Evolutionary conservation across 2,113 vertebrate genomes (phyloP), one percentile per base, ranked within the genome.

Genomic region (Hipposideros armiger): DNA sequence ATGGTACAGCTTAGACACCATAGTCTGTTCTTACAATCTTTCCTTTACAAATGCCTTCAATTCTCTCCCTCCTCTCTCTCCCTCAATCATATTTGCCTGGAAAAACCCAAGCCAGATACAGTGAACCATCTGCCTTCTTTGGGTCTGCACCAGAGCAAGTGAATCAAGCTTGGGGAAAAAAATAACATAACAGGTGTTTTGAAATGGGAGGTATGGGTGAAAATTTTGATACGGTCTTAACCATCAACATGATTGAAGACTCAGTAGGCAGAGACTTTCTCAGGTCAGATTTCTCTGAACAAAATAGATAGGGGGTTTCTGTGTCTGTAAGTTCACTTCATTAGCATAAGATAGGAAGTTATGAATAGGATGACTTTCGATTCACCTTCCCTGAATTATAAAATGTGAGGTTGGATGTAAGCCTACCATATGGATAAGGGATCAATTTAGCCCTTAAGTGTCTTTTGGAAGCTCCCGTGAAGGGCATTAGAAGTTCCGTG

Each of bases 391-490:
- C 70, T 56, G 74, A 83, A 93, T 96, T 93, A 96, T 87, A 94
- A 97, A 96, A 94, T 69, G 78, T 76, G 83, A 96, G 86, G 89
- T 40, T 97, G 74, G 69, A 96, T 95, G 89, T 90, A 95, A 95
- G 74, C 22, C 83, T 91, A 94, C 91, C 97, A 97, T 96, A 98
- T 97, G 97, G 97, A 91, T 81, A 94, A 95, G 96, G 97, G 96
- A 97, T 87, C 52, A n/a, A 5, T 58, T 74, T 32, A 92, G 96
- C 94, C 73, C 96, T 97, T 96, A 96, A 96, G 95, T 97, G 90
- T 95, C 96, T 96, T 97, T 86, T 47, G 45, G 93, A 96, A 96
- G 93, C 81, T 96, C 96, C 97, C 96, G 30, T 4, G 47, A 97
- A 98, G 94, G 91, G 82, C 91, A 95, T 97, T 97, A 96, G 82